Evolutionary conservation across 1,140 invertebrate species (phyloP).

Genomic region (Pseudomyrmex sp.): DNA sequence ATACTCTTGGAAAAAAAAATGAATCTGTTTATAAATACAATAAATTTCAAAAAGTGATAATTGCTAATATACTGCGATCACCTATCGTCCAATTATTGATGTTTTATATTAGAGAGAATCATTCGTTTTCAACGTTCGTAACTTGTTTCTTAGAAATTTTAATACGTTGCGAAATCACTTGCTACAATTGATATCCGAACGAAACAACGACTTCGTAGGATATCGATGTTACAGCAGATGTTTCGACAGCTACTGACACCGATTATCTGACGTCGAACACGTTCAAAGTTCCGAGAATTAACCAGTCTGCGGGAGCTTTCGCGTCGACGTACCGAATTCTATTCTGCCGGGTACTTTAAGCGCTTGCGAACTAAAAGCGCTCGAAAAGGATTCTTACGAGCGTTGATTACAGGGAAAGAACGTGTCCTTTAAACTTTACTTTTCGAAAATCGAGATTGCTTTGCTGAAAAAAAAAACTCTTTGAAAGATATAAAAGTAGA

Average conservation of each 20-base stretch:
- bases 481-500: not conserved
- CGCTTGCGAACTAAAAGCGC: slow-evolving; percentile 34
- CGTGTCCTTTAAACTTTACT: too few relatives aligned
- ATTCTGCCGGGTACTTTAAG: slow-evolving; percentile 42
- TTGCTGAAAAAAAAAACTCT: too few relatives aligned
- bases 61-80: too few relatives aligned
- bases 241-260: slow-evolving; percentile 49
- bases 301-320: slow-evolving; percentile 49
- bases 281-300: slow-evolving; percentile 48
- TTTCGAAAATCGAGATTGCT: too few relatives aligned
- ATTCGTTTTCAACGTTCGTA: not conserved
- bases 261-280: slow-evolving; percentile 54
- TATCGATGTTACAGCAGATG: slow-evolving; percentile 59
- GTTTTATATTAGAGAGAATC: not conserved
- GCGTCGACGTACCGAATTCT: slow-evolving; percentile 15
- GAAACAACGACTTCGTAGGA: slow-evolving; percentile 59
- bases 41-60: too few relatives aligned
- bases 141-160: slow-evolving; percentile 35
- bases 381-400: slow-evolving; percentile 20
- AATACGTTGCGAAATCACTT: slow-evolving; percentile 22
- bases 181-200: slow-evolving; percentile 33
- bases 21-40: not conserved
- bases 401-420: too few relatives aligned
- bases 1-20: not conserved
- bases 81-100: too few relatives aligned